Evolutionary conservation across 2,888 invertebrate species (phyloP).

Genomic region (Ormyrus thymus): DNA sequence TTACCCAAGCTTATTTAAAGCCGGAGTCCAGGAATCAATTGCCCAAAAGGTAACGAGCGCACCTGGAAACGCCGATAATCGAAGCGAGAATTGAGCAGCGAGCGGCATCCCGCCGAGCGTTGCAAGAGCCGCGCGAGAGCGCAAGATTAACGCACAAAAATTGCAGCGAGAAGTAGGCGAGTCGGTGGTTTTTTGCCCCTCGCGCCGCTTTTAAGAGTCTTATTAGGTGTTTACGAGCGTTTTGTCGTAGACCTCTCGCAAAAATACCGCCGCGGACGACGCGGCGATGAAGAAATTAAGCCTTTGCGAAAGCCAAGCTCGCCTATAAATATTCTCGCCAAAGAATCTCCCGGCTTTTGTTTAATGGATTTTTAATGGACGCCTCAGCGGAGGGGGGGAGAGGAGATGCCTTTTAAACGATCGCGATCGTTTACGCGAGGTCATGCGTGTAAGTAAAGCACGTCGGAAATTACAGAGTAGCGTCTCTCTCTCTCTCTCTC

Average conservation of each 20-base stretch:
- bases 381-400: neutral
- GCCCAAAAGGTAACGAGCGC: no score
- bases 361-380: constrained; percentile 47
- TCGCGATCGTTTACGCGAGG: constrained; percentile 22
- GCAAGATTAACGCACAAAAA: constrained; percentile 31
- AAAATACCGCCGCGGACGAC: neutral
- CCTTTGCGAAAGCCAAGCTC: constrained; percentile 6
- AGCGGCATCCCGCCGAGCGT: neutral
- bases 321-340: neutral
- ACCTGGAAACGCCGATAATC: no score
- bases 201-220: constrained; percentile 29
- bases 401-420: constrained; percentile 5
- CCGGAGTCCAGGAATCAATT: neutral
- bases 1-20: neutral
- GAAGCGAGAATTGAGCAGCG: no score
- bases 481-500: no score
- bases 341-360: neutral
- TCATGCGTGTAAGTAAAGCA: neutral
- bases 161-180: neutral
- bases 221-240: constrained; percentile 52
- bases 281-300: constrained; percentile 43
- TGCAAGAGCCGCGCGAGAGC: constrained; percentile 17
- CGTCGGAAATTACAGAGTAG: constrained; percentile 2
- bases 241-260: constrained; percentile 33
- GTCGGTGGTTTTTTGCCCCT: constrained; percentile 17